Evolutionary conservation across 2,797 vertebrate species (phyloP).

Genomic region (Furcifer pardalis): DNA sequence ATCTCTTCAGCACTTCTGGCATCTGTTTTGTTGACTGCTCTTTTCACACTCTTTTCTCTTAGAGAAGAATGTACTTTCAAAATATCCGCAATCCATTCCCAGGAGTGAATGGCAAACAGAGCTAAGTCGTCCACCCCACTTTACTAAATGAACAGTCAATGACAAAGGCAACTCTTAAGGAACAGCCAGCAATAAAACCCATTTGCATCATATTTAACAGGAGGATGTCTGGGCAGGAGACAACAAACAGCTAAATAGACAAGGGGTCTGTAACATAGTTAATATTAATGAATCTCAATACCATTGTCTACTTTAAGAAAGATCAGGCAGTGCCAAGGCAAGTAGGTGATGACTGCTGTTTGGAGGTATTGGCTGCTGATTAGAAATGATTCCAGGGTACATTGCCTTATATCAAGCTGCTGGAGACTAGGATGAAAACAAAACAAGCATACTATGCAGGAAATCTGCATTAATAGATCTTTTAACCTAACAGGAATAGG

Average conservation of each 20-base stretch:
- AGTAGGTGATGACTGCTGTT: not conserved
- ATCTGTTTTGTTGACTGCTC: slow-evolving; percentile 2
- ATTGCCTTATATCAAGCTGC: not conserved
- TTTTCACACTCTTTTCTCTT: slow-evolving; percentile 42
- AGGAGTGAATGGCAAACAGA: not conserved
- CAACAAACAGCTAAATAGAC: not conserved
- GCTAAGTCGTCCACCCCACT: not conserved
- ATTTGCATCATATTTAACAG: not conserved
- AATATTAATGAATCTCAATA: not conserved
- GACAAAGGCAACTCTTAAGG: not conserved
- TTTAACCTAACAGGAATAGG: not conserved
- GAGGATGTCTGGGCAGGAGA: not conserved
- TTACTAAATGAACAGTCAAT: slow-evolving; percentile 23
- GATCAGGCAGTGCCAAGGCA: not conserved
- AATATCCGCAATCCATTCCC: slow-evolving; percentile 5
- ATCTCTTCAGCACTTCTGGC: slow-evolving; percentile 59
- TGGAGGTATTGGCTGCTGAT: not conserved
- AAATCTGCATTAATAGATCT: not conserved
- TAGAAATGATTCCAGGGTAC: not conserved
- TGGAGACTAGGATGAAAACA: not conserved
- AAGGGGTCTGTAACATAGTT: not conserved
- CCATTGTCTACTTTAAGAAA: not conserved
- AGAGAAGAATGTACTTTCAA: slow-evolving; percentile 25
- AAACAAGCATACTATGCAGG: not conserved
- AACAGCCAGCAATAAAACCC: not conserved